These are phyloP conservation scores for Aphelinus atriplicis DNA, from an alignment of 1,140 invertebrate species.

Conservation along the genomic window DNA sequence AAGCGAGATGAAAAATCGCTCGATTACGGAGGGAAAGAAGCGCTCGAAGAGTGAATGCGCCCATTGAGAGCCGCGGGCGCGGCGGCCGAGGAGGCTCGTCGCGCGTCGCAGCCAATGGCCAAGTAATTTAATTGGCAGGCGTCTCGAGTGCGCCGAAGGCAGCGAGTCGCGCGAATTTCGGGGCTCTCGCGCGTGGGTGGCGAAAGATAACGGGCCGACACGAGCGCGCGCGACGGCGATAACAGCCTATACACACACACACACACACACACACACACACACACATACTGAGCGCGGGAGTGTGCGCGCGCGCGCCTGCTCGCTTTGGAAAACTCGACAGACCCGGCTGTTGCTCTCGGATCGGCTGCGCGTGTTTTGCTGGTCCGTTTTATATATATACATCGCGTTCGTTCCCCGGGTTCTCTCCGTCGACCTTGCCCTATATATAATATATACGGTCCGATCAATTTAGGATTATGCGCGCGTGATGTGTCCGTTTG, in stretches of 20 bases:
- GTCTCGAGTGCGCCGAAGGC: conserved; percentile 53
- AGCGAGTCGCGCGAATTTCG: conserved; percentile 24
- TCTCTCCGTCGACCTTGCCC: too few species aligned
- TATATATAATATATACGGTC: too few species aligned
- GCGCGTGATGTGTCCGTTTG: too few species aligned
- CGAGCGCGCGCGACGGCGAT: neutral
- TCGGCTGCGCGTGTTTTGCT: too few species aligned
- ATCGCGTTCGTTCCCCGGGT: too few species aligned
- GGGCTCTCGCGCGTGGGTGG: conserved; percentile 11
- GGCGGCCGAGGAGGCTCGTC: neutral
- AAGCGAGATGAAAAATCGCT: neutral
- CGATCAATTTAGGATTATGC: too few species aligned
- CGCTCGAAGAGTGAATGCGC: conserved; percentile 1
- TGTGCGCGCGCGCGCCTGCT: conserved; percentile 18
- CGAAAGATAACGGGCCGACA: neutral
- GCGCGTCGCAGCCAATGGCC: neutral
- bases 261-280: too few species aligned
- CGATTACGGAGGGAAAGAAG: neutral
- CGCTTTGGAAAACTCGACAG: neutral
- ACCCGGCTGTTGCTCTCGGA: too few species aligned
- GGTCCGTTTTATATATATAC: too few species aligned
- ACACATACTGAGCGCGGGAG: too few species aligned
- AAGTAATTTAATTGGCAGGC: conserved; percentile 56
- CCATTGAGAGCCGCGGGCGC: neutral
- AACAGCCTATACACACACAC: too few species aligned